Evolutionary conservation across 2,888 invertebrate genomes (phyloP).

Genomic region (Opisthograptis luteolata): DNA sequence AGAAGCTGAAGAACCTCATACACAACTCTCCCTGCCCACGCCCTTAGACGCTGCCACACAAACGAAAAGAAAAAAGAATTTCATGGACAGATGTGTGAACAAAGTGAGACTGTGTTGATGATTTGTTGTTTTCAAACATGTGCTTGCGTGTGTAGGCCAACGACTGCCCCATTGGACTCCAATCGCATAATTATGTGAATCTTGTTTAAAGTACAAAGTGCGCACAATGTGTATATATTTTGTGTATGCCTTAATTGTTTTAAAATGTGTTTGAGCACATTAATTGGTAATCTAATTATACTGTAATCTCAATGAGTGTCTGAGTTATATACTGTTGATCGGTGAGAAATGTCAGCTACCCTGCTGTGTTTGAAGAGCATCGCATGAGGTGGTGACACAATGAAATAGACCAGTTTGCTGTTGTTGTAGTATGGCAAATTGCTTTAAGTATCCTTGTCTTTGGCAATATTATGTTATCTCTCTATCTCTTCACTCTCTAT

Average conservation of each 20-base stretch:
- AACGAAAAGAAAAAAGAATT: constrained; percentile 89
- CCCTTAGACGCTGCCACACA: constrained; percentile 84
- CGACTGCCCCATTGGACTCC: constrained; percentile 72
- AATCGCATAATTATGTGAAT: constrained; percentile 71
- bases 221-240: constrained; percentile 80
- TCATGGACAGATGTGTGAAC: constrained; percentile 93
- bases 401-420: constrained; percentile 66
- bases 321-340: constrained; percentile 60
- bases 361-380: constrained; percentile 75
- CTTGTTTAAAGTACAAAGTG: constrained; percentile 80
- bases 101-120: constrained; percentile 91
- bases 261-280: constrained; percentile 56
- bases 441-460: constrained; percentile 61
- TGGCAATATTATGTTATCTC: constrained; percentile 66
- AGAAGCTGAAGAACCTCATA: constrained; percentile 81
- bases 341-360: constrained; percentile 64
- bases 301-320: constrained; percentile 81
- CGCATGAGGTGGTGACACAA: constrained; percentile 64
- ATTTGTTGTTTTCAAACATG: constrained; percentile 48
- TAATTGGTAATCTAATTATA: constrained; percentile 66
- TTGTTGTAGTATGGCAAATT: constrained; percentile 77
- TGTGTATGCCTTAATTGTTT: constrained; percentile 70
- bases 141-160: constrained; percentile 73
- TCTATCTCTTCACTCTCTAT: constrained; percentile 79
- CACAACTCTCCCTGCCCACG: constrained; percentile 83